A percentile compares a stretch with the other conserved stretches of the same genome.
phyloP scores from a whole-genome alignment of 2,888 invertebrate species.

The Lithophane semibrunnea region DNA sequence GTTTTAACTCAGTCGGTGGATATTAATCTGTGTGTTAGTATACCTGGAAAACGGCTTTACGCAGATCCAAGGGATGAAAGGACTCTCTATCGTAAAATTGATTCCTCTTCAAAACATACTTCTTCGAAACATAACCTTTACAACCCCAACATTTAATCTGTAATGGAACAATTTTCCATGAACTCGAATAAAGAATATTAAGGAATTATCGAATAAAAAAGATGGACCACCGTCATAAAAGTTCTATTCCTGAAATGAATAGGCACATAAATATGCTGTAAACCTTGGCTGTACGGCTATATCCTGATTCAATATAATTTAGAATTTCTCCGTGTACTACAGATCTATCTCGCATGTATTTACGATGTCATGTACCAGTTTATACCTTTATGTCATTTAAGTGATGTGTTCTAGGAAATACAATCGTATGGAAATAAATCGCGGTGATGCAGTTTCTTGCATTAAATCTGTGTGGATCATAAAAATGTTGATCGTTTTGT shows the following conservation, averaged over 20 bases:
- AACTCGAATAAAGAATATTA: slow-evolving; percentile 58
- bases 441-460: slow-evolving; percentile 51
- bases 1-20: neutral
- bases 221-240: slow-evolving; percentile 62
- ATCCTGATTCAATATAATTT: slow-evolving; percentile 74
- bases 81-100: slow-evolving; percentile 2
- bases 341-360: slow-evolving; percentile 74
- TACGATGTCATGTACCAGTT: slow-evolving; percentile 71
- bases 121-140: slow-evolving; percentile 21
- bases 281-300: slow-evolving; percentile 71
- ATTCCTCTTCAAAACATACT: neutral
- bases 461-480: slow-evolving; percentile 59
- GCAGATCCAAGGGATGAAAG: neutral
- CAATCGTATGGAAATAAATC: slow-evolving; percentile 61
- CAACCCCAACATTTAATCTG: slow-evolving; percentile 20
- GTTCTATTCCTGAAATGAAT: slow-evolving; percentile 70
- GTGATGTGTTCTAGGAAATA: slow-evolving; percentile 66
- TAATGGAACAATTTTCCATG: slow-evolving; percentile 56
- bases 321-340: slow-evolving; percentile 59
- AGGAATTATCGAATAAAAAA: slow-evolving; percentile 63
- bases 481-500: slow-evolving; percentile 63
- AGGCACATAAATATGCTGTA: slow-evolving; percentile 73
- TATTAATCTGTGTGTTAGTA: neutral
- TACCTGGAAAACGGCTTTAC: neutral
- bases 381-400: slow-evolving; percentile 63